These are phyloP conservation scores for Priocnemis perturbator DNA, from an alignment of 2,888 invertebrate species.

Conservation along the genomic window DNA sequence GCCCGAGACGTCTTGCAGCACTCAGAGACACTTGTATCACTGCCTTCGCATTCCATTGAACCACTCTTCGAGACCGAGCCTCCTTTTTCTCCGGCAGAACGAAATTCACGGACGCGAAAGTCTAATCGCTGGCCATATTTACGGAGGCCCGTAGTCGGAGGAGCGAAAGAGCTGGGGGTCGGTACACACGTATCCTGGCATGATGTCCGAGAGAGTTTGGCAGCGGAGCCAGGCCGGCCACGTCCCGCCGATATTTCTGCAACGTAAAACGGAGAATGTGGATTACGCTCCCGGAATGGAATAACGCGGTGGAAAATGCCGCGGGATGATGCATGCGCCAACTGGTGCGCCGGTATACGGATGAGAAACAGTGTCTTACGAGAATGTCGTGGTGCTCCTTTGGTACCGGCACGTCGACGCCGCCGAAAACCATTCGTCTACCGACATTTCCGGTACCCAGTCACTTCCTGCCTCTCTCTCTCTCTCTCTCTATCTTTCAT, in stretches of 20 bases:
- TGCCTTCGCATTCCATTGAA: no score
- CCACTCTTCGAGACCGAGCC: no score
- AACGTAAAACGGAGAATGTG: slow-evolving; percentile 59
- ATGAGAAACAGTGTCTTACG: slow-evolving; percentile 50
- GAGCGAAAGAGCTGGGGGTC: no score
- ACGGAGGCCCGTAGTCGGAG: no score
- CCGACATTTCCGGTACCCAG: not conserved
- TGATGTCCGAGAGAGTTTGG: slow-evolving; percentile 44
- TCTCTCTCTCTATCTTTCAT: slow-evolving; percentile 1
- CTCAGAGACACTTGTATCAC: no score
- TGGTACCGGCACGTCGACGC: slow-evolving; percentile 34
- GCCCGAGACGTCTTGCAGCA: no score
- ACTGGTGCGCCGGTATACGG: slow-evolving; percentile 44
- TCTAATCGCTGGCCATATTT: no score
- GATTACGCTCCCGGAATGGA: slow-evolving; percentile 60
- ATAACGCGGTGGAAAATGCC: slow-evolving; percentile 57
- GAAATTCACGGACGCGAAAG: no score
- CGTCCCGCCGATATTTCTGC: slow-evolving; percentile 63
- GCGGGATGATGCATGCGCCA: slow-evolving; percentile 56
- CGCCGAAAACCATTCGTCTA: slow-evolving; percentile 27
- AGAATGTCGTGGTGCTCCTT: slow-evolving; percentile 31
- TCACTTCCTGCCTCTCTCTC: not conserved
- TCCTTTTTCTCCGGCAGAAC: no score
- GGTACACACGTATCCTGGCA: slow-evolving; percentile 19
- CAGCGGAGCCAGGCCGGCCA: slow-evolving; percentile 52